Base-by-base conservation (phyloP, 1,140 invertebrate species). In the Homalodisca vitripennis region DNA sequence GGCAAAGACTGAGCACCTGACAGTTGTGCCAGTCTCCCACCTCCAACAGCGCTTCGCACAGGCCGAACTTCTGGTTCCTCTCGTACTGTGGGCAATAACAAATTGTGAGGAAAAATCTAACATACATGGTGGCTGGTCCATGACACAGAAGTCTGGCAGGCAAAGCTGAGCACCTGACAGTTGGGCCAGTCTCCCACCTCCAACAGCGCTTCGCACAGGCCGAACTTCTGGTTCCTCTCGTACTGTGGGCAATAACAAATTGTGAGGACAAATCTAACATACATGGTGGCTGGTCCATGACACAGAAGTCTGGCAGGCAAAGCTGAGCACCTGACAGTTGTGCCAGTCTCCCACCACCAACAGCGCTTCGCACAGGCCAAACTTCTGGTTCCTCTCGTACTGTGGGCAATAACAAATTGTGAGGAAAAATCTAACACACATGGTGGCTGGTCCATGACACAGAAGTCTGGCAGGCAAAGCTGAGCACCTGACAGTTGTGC, bases 11-110 rank as follows among this genome's bases (percentile, higher is more conserved):
- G 34, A 41, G 17, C 41, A 99, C 83, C 66, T 88, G 83, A 10
- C 93, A 94, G 76, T 92, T 90, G 13, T 89, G 85, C 96, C 96
- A 98, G 74, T 94, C 93, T 22, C 93, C 96, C 71, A 98, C 87
- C 73, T 88, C 86, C 2, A 98, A 78, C 2, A 98, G 79, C 1
- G 94, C 94, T 79, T 97, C 92, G 77, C 92, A 92, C 3, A 99
- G 81, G 46, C 93, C 91, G 74, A 98, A 87, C 79, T 99, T 98
- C 80, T 99, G 97, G 83, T 99, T 98, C 68, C 80, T 84, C 77
- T 84, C 81, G 77, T 90, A 90, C 76, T 91, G 69, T 66, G n/a
- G n/a, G n/a, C n/a, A n/a, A n/a, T n/a, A n/a, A n/a, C n/a, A n/a
- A n/a, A n/a, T n/a, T n/a, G n/a, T n/a, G n/a, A n/a, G n/a, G n/a